Conservation (phyloP, 2,888 invertebrate species). For the Elegia similella region DNA sequence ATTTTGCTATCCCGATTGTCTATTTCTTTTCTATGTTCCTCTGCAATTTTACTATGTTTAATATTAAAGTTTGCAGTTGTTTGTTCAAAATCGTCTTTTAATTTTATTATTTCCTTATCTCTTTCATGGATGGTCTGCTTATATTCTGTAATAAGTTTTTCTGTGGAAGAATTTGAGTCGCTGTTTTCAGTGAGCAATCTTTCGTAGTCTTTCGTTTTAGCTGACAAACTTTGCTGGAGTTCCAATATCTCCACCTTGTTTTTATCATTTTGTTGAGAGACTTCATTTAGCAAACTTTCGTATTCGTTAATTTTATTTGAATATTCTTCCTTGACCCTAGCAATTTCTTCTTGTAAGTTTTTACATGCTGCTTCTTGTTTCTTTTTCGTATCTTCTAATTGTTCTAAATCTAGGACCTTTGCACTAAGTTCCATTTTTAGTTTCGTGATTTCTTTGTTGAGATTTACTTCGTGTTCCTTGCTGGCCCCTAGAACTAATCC, state of each 20-base stretch:
- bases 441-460: slow-evolving; percentile 77
- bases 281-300: slow-evolving; percentile 65
- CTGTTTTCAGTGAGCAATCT: slow-evolving; percentile 62
- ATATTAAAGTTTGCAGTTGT: slow-evolving; percentile 73
- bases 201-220: slow-evolving; percentile 67
- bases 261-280: slow-evolving; percentile 66
- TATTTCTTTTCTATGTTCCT: slow-evolving; percentile 77
- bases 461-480: slow-evolving; percentile 74
- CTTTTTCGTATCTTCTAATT: slow-evolving; percentile 63
- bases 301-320: slow-evolving; percentile 71
- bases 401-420: slow-evolving; percentile 79
- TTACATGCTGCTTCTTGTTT: slow-evolving; percentile 62
- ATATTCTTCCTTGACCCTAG: slow-evolving; percentile 60
- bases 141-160: slow-evolving; percentile 69
- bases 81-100: slow-evolving; percentile 74
- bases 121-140: slow-evolving; percentile 77
- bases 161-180: slow-evolving; percentile 56
- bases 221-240: slow-evolving; percentile 59
- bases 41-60: slow-evolving; percentile 73
- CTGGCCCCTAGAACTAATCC: slow-evolving; percentile 66
- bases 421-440: slow-evolving; percentile 79
- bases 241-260: slow-evolving; percentile 65
- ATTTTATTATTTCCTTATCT: slow-evolving; percentile 77
- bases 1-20: slow-evolving; percentile 75
- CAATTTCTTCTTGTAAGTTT: slow-evolving; percentile 64